phyloP scores from a whole-genome alignment of 2,888 invertebrate genomes.

The Cheilosia scutellata region DNA sequence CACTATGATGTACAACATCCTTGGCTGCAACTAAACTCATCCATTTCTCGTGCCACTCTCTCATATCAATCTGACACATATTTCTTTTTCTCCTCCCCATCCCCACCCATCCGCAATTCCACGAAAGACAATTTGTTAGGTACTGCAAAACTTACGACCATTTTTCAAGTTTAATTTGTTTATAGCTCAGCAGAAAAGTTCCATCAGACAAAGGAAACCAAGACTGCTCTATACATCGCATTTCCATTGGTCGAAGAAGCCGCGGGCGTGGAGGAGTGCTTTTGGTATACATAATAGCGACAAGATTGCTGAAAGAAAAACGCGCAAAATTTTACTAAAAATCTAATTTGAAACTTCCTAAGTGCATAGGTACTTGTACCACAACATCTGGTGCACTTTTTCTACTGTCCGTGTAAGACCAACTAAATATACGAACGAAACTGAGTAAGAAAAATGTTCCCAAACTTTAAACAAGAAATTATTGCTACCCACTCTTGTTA shows the following conservation, averaged over 20 bases:
- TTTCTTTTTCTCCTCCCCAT: not conserved
- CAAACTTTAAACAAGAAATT: constrained; percentile 64
- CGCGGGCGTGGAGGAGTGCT: not conserved
- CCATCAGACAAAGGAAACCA: constrained; percentile 43
- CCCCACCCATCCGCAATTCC: constrained; percentile 9
- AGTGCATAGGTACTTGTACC: constrained; percentile 70
- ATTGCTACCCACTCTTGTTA: constrained; percentile 34
- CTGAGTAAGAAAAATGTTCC: constrained; percentile 8
- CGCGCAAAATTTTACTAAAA: constrained; percentile 66
- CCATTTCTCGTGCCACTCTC: constrained; percentile 55
- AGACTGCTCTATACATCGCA: constrained; percentile 12
- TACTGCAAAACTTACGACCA: constrained; percentile 64
- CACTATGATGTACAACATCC: not conserved
- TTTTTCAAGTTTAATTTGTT: constrained; percentile 74
- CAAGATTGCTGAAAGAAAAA: constrained; percentile 51
- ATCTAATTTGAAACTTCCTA: constrained; percentile 73
- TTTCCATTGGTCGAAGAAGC: constrained; percentile 16
- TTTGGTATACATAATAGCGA: not conserved
- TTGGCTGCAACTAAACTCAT: constrained; percentile 13
- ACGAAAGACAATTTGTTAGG: constrained; percentile 65
- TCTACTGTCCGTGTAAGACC: not conserved
- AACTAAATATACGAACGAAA: constrained; percentile 34
- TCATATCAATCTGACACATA: constrained; percentile 54
- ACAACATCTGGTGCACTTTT: constrained; percentile 70
- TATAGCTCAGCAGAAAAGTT: constrained; percentile 57